A percentile compares a stretch with the other conserved stretches of the same genome.
Conservation (phyloP, 1,140 invertebrate genomes). For the Neodiprion fabricii region DNA sequence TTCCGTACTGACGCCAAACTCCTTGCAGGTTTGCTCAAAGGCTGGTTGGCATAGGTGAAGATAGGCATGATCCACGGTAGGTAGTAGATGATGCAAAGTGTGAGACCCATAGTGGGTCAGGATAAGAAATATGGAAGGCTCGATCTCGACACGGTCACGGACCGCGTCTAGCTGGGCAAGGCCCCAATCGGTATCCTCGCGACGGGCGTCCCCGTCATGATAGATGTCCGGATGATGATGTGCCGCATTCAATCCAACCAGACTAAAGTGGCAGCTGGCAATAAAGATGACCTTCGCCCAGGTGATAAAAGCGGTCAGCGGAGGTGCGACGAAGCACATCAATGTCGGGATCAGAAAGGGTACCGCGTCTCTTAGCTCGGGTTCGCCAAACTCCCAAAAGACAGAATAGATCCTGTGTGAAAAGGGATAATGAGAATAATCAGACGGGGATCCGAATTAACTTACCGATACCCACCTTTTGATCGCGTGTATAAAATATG, state of each 20-base stretch:
- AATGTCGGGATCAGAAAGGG: slow-evolving; percentile 61
- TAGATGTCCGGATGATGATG: slow-evolving; percentile 86
- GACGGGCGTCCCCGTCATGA: slow-evolving; percentile 79
- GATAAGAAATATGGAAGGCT: slow-evolving; percentile 70
- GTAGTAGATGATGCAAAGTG: slow-evolving; percentile 81
- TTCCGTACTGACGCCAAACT: slow-evolving; percentile 70
- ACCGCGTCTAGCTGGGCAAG: slow-evolving; percentile 79
- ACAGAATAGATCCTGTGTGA: background rate
- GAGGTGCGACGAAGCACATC: slow-evolving; percentile 58
- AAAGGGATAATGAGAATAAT: background rate
- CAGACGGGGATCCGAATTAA: background rate
- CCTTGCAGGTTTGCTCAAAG: slow-evolving; percentile 71
- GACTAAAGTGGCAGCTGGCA: slow-evolving; percentile 68
- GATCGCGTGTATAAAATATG: slow-evolving; percentile 54
- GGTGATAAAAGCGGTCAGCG: slow-evolving; percentile 51
- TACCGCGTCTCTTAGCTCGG: slow-evolving; percentile 47
- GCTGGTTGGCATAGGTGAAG: slow-evolving; percentile 70
- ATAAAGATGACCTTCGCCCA: slow-evolving; percentile 69
- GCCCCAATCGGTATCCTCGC: slow-evolving; percentile 77
- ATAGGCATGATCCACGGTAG: slow-evolving; percentile 79
- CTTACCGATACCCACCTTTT: slow-evolving; percentile 49
- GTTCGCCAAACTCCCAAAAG: slow-evolving; percentile 4
- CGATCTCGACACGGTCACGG: slow-evolving; percentile 75
- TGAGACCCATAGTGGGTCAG: slow-evolving; percentile 81
- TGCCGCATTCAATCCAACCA: slow-evolving; percentile 76